phyloP scores from a whole-genome alignment of 2,888 invertebrate species.

The Lathronympha strigana region DNA sequence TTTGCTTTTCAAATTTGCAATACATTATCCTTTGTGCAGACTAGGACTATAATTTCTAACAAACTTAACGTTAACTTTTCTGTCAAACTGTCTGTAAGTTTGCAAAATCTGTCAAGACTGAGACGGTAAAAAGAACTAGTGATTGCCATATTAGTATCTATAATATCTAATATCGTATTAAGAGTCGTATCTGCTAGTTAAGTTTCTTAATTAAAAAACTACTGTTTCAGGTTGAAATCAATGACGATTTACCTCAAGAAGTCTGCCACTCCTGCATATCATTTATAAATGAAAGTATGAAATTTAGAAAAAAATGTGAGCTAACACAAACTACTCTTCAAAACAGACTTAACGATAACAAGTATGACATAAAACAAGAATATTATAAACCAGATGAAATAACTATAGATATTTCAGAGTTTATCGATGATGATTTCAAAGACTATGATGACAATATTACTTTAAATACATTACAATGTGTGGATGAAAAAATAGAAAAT shows the following conservation, averaged over 20 bases:
- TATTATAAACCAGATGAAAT: slow-evolving; percentile 18
- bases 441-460: slow-evolving; percentile 46
- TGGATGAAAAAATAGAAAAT: slow-evolving; percentile 5
- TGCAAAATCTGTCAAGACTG: no score
- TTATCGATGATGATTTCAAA: slow-evolving; percentile 21
- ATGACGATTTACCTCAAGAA: slow-evolving; percentile 22
- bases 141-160: no score
- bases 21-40: no score
- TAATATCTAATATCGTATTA: no score
- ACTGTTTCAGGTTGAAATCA: slow-evolving; percentile 26
- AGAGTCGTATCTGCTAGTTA: no score
- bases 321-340: slow-evolving; percentile 46
- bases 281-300: slow-evolving; percentile 47
- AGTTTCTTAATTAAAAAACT: no score
- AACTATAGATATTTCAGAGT: slow-evolving; percentile 30
- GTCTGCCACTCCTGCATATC: slow-evolving; percentile 29
- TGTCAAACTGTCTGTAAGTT: no score
- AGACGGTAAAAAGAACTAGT: no score
- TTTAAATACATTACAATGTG: slow-evolving; percentile 16
- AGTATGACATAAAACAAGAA: slow-evolving; percentile 38
- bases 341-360: slow-evolving; percentile 44
- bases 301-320: slow-evolving; percentile 59
- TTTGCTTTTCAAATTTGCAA: no score
- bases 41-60: no score
- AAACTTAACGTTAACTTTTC: no score